phyloP scores from a whole-genome alignment of 2,888 invertebrate genomes.

The Euspilapteryx auroguttella region DNA sequence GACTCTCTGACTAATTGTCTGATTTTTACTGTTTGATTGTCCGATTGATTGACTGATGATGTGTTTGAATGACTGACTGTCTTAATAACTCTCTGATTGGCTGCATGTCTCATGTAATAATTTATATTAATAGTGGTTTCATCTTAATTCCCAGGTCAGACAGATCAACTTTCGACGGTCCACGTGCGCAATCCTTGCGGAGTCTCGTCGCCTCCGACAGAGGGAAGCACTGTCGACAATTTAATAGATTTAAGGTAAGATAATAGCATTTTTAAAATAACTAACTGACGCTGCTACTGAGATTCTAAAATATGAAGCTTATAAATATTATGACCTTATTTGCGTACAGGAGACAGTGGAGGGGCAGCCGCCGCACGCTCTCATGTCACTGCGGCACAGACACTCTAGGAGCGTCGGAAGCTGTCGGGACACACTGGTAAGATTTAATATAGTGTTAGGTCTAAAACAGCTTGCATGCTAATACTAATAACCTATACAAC shows the following conservation, averaged over 20 bases:
- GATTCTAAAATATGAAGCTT: too few relatives aligned
- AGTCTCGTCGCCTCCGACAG: slow-evolving; percentile 40
- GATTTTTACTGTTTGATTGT: too few relatives aligned
- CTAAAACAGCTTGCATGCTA: too few relatives aligned
- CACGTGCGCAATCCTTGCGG: slow-evolving; percentile 35
- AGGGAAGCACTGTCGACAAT: slow-evolving; percentile 31
- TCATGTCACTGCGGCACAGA: slow-evolving; percentile 27
- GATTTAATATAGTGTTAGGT: too few relatives aligned
- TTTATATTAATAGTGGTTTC: background rate
- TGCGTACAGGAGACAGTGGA: slow-evolving; percentile 49
- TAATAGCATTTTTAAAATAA: background rate
- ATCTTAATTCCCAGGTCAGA: slow-evolving; percentile 20
- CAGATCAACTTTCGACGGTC: slow-evolving; percentile 33
- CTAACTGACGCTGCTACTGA: too few relatives aligned
- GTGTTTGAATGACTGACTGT: too few relatives aligned
- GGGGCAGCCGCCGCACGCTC: slow-evolving; percentile 33
- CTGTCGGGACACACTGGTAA: slow-evolving; percentile 45
- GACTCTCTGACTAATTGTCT: too few relatives aligned
- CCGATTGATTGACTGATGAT: too few relatives aligned
- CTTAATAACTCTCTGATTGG: too few relatives aligned
- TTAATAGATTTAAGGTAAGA: slow-evolving; percentile 52
- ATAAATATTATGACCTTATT: too few relatives aligned
- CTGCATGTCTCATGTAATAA: too few relatives aligned
- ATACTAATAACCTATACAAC: too few relatives aligned
- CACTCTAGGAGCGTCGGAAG: slow-evolving; percentile 50